Base-by-base conservation (phyloP, 2,888 invertebrate genomes). In the Leuctra nigra region DNA sequence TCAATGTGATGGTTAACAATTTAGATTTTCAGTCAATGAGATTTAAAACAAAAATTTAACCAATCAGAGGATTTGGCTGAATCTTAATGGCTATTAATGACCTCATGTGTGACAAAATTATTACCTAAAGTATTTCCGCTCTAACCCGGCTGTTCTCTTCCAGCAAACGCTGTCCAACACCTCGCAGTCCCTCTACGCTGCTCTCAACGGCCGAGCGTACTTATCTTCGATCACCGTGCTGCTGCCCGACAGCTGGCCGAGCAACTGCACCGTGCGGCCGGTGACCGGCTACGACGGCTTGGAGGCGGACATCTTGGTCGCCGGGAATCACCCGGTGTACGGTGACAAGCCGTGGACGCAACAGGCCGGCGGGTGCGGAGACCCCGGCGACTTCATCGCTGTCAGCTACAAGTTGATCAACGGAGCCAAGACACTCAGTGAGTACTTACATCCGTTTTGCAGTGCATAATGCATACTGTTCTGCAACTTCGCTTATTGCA, bases 311-410 rank as follows among this genome's bases (percentile, higher is more conserved):
- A 70, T 83, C 47, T 66, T 76, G 24, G 70, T 79, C 22, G 75
- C 75, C 2, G 67, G 69, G 9, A 75, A 76, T 23, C 77, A 79
- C 61, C 74, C 76, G 4, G 69, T 79, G 44, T 78, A 77, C 59
- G 73, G 73, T 2, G 72, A 75, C 64, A 64, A 70, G 9, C 73
- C 78, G n/a, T 82, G 78, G 77, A 82, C 82, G 1, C 78, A 80
- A 64, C 82, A 82, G 66, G 77, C 78, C 2, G 72, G 77, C 23
- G 79, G 79, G 9, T 83, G 83, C 63, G 81, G 80, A 3, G 72
- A 75, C 61, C 68, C 67, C 4, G 83, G 82, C 0, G 79, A 81
- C 64, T 80, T 79, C 66, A 77, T 83, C 47, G 79, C 76, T 63
- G 61, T 80, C 20, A 71, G 74, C 46, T 73, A 73, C 62, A 70